Evolutionary conservation across 2,797 vertebrate genomes (phyloP), one percentile per base, ranked within the genome.

Genomic region (Poecilia wingei): DNA sequence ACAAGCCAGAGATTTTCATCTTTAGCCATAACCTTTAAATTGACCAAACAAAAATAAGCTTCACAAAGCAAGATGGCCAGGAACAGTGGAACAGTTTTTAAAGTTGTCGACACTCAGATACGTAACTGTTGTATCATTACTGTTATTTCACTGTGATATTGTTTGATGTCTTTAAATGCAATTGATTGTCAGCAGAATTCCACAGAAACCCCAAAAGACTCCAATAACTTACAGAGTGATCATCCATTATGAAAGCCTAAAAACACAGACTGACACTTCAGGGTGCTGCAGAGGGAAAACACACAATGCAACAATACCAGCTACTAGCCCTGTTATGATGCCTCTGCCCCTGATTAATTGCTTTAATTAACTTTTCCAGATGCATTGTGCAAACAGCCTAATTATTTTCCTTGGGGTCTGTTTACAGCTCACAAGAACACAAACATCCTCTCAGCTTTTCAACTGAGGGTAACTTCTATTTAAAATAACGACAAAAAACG

Each of bases 311-410:
- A 28, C 68, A 69, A 83, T 45, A 75, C 57, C 75, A 85, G 77
- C 75, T 81, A 82, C 79, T 75, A 79, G 82, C 77, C 78, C 76
- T 69, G 82, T 85, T 84, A 85, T 84, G 76, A 89, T 41, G 79
- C 49, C 36, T 33, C 77, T 28, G n/a, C 41, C 39, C 41, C 72
- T 88, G 89, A 93, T 88, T 84, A 87, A 92, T 89, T 82, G 79
- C 85, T 92, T 91, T 91, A 66, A 92, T 94, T 89, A 88, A 46
- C 77, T 90, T 86, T 83, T 84, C 70, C 87, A 84, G 84, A 82
- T 89, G 85, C 80, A 81, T 57, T 79, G 76, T 79, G 78, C 76
- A 82, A 77, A 83, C 81, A 87, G 80, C 57, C 77, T 78, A 22
- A 87, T 85, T 66, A 46, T 80, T 82, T 53, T 75, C 43, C 46